A percentile compares a stretch with the other conserved stretches of the same genome.
These are phyloP conservation scores for Dendrolimus houi DNA, from an alignment of 2,888 invertebrate genomes.

Conservation along the genomic window DNA sequence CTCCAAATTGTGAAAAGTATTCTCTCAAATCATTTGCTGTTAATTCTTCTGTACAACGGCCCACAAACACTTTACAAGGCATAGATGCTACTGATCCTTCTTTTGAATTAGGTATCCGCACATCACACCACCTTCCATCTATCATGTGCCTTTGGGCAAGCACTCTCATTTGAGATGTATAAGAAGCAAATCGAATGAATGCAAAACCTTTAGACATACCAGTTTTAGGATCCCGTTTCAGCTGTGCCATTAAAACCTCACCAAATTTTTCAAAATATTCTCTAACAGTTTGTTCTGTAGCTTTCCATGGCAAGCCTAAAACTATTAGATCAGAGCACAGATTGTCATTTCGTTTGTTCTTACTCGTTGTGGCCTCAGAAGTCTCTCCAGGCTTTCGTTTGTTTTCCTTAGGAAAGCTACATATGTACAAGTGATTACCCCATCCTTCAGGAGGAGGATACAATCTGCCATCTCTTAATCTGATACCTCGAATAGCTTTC, in stretches of 20 bases:
- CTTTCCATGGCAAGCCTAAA: slow-evolving; percentile 98
- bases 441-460: slow-evolving; percentile 94
- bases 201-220: slow-evolving; percentile 99
- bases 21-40: slow-evolving; percentile 85
- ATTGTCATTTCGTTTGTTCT: slow-evolving; percentile 95
- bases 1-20: slow-evolving; percentile 88
- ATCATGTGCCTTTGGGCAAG: slow-evolving; percentile 96
- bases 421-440: slow-evolving; percentile 86
- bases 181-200: slow-evolving; percentile 96
- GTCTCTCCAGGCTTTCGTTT: slow-evolving; percentile 96
- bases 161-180: slow-evolving; percentile 96
- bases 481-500: slow-evolving; percentile 91
- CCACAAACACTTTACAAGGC: slow-evolving; percentile 90
- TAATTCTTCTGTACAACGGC: slow-evolving; percentile 89
- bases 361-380: slow-evolving; percentile 88
- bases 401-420: slow-evolving; percentile 93
- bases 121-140: slow-evolving; percentile 98
- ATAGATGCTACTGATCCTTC: slow-evolving; percentile 83
- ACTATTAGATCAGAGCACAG: slow-evolving; percentile 98
- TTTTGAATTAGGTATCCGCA: slow-evolving; percentile 98
- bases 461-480: slow-evolving; percentile 93
- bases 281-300: slow-evolving; percentile 95
- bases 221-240: slow-evolving; percentile 92
- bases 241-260: slow-evolving; percentile 97
- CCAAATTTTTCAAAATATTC: slow-evolving; percentile 99